phyloP scores from a whole-genome alignment of 2,888 invertebrate species.

The Drosophila lutescens region DNA sequence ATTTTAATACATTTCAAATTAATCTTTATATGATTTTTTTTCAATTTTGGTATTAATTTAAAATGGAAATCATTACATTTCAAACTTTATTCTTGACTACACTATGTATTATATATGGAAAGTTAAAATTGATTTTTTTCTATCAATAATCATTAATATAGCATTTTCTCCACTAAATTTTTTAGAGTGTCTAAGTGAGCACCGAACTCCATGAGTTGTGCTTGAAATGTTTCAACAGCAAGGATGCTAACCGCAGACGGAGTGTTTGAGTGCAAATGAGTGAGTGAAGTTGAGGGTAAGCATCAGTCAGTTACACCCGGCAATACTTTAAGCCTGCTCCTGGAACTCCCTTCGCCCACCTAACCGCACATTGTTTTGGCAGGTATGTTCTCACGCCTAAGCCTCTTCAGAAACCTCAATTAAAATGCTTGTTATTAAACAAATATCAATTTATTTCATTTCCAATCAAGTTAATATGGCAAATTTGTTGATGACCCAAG shows the following conservation, averaged over 20 bases:
- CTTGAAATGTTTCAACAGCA: constrained; percentile 61
- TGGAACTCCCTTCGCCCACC: neutral
- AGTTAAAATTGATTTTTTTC: too few relatives aligned
- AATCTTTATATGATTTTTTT: too few relatives aligned
- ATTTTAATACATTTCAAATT: too few relatives aligned
- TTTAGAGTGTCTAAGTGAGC: constrained; percentile 1
- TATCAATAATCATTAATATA: too few relatives aligned
- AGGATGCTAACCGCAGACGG: constrained; percentile 42
- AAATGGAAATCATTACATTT: too few relatives aligned
- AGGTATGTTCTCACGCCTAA: constrained; percentile 33
- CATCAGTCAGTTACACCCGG: constrained; percentile 29
- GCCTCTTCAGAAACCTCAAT: constrained; percentile 57
- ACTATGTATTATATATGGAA: too few relatives aligned
- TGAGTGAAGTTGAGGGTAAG: constrained; percentile 9
- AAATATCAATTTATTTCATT: constrained; percentile 44
- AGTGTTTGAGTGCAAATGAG: constrained; percentile 10
- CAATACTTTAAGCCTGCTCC: constrained; percentile 20
- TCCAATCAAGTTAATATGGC: constrained; percentile 32
- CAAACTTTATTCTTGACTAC: neutral
- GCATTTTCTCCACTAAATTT: neutral
- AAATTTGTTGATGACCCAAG: constrained; percentile 7
- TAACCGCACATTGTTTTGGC: constrained; percentile 34
- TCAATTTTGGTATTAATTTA: too few relatives aligned
- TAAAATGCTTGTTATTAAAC: constrained; percentile 65
- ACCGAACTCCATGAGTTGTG: constrained; percentile 19